phyloP scores from a whole-genome alignment of 2,888 invertebrate genomes.

The Lypha dubia region DNA sequence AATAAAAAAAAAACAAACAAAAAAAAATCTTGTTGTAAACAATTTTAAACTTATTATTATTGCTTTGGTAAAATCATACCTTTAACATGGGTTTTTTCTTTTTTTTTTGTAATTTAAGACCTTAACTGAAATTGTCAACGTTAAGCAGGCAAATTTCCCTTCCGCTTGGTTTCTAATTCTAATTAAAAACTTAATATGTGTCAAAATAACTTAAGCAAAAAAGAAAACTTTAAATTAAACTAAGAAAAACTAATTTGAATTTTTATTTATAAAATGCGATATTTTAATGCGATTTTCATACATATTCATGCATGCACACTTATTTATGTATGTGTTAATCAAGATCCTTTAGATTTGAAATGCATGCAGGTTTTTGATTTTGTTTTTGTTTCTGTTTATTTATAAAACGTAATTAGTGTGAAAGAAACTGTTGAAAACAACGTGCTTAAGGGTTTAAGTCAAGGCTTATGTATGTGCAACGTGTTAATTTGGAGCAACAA shows the following conservation, averaged over 20 bases:
- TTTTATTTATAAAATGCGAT: slow-evolving; percentile 30
- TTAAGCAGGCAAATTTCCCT: slow-evolving; percentile 25
- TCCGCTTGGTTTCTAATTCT: slow-evolving; percentile 22
- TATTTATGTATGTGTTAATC: background rate
- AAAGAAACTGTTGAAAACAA: slow-evolving; percentile 46
- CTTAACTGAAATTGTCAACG: slow-evolving; percentile 24
- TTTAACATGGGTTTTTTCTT: too few species aligned
- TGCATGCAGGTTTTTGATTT: too few species aligned
- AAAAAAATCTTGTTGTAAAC: background rate
- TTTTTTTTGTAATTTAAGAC: background rate
- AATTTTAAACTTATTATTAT: background rate
- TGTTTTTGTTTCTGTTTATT: background rate
- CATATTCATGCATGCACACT: background rate
- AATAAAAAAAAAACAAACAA: background rate
- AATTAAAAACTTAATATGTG: slow-evolving; percentile 51
- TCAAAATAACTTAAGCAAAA: background rate
- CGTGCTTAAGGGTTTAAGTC: slow-evolving; percentile 67
- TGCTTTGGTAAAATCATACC: background rate
- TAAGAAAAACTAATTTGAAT: slow-evolving; percentile 52
- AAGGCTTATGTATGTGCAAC: slow-evolving; percentile 59
- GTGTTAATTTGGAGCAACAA: slow-evolving; percentile 21
- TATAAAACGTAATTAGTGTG: slow-evolving; percentile 53
- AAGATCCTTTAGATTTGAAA: background rate
- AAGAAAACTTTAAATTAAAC: slow-evolving; percentile 1
- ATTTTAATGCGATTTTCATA: background rate